These are phyloP conservation scores for Coenobita brevimanus DNA, from an alignment of 1,140 invertebrate genomes.

Conservation along the genomic window DNA sequence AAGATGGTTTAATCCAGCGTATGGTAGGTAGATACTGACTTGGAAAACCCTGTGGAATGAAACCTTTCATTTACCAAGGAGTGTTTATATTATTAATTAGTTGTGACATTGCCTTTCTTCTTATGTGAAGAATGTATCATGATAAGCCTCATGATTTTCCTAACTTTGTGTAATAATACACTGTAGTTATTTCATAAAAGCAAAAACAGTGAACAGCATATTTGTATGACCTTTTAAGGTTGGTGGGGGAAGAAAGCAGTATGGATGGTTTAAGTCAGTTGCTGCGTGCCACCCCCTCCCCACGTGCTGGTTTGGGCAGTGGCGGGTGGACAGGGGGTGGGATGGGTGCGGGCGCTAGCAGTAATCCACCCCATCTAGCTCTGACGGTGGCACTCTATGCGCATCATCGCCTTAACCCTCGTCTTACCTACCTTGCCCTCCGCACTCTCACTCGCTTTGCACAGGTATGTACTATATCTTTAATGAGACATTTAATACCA, in stretches of 20 bases:
- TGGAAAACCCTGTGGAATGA: too few species aligned
- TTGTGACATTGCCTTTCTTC: too few species aligned
- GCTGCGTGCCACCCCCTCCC: constrained; percentile 40
- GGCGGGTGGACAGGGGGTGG: neutral
- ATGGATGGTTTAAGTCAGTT: constrained; percentile 48
- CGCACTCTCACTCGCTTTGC: constrained; percentile 65
- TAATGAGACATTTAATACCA: neutral
- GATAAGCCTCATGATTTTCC: too few species aligned
- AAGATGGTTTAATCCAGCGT: too few species aligned
- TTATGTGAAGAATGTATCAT: too few species aligned
- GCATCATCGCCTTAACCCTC: constrained; percentile 64
- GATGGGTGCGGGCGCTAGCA: neutral
- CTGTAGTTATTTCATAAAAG: too few species aligned
- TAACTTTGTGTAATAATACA: too few species aligned
- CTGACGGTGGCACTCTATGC: constrained; percentile 64
- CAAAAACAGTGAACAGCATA: too few species aligned
- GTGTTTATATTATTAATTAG: too few species aligned
- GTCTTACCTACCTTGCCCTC: constrained; percentile 63
- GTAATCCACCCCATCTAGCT: constrained; percentile 62
- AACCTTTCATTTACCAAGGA: too few species aligned
- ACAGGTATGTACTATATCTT: constrained; percentile 36
- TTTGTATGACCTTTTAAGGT: too few species aligned
- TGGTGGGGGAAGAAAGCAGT: constrained; percentile 56
- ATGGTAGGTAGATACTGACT: too few species aligned
- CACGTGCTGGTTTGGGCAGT: neutral